A percentile compares a stretch with the other conserved stretches of the same genome.
phyloP scores from a whole-genome alignment of 1,140 invertebrate genomes.

The Procambarus virginalis region DNA sequence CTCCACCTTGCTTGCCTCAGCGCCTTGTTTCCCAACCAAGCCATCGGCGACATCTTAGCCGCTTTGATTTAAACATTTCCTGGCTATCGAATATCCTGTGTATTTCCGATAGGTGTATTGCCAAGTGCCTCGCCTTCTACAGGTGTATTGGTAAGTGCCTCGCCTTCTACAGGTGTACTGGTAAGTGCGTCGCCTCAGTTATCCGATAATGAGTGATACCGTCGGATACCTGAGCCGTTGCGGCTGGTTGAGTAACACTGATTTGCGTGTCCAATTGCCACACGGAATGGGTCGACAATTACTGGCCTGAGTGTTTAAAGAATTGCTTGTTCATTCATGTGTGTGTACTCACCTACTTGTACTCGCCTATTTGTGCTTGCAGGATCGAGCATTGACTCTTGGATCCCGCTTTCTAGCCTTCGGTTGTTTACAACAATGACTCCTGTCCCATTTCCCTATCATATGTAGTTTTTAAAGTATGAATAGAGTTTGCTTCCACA shows the following conservation, averaged over 20 bases:
- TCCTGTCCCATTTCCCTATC: no score
- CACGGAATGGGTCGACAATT: conserved; percentile 6
- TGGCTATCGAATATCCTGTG: conserved; percentile 2
- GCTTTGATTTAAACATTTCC: neutral
- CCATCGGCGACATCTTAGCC: neutral
- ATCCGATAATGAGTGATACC: conserved; percentile 43
- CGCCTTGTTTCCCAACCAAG: no score
- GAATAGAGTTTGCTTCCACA: no score
- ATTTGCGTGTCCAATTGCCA: conserved; percentile 20
- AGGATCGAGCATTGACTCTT: no score
- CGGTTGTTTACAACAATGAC: no score
- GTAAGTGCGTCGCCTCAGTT: neutral
- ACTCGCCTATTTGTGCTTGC: no score
- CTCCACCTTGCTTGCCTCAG: neutral
- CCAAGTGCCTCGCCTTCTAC: neutral
- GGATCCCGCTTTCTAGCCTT: no score
- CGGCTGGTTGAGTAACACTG: conserved; percentile 8
- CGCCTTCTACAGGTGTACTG: conserved; percentile 19
- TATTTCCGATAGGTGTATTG: conserved; percentile 17
- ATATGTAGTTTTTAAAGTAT: no score
- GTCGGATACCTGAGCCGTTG: neutral
- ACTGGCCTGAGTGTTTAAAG: neutral
- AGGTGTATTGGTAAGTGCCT: conserved; percentile 10
- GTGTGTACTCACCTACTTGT: neutral
- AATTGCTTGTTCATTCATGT: neutral